Evolutionary conservation across 2,113 vertebrate genomes (phyloP).

Genomic region (Setophaga kirtlandii): DNA sequence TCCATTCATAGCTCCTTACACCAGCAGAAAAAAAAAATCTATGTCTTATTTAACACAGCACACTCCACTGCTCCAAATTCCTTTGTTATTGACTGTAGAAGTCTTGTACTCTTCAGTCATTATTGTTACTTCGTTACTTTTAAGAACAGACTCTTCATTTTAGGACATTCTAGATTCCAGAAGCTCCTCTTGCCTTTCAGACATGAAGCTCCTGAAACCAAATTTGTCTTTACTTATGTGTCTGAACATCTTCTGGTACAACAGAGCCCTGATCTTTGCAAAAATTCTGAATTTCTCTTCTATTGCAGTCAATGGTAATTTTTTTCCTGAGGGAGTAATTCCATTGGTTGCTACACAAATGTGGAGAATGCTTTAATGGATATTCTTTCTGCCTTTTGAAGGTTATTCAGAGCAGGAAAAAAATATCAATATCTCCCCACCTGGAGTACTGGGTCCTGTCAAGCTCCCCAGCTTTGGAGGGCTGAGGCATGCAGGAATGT

Average conservation of each 20-base stretch:
- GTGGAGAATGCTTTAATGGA: neutral
- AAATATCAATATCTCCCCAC: neutral
- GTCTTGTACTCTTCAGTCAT: neutral
- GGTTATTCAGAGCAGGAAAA: neutral
- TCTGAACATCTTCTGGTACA: neutral
- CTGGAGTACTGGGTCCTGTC: neutral
- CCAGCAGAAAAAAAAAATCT: neutral
- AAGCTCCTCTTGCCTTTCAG: neutral
- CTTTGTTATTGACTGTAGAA: neutral
- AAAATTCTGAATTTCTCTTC: neutral
- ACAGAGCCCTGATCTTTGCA: neutral
- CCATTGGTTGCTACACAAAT: neutral
- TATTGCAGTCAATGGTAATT: neutral
- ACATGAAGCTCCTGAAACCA: neutral
- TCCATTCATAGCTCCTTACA: neutral
- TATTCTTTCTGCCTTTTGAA: neutral
- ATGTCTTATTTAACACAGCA: neutral
- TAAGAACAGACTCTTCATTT: neutral
- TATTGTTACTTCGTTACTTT: neutral
- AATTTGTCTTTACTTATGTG: neutral
- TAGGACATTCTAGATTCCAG: neutral
- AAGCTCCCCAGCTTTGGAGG: neutral
- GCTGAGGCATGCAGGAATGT: neutral
- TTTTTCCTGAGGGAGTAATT: neutral
- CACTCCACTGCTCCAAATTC: neutral